Percentiles rank a stretch among this genome's conserved stretches.
Evolutionary conservation across 1,140 invertebrate species (phyloP).

Genomic region (Paramacrobiotus metropolitanus): DNA sequence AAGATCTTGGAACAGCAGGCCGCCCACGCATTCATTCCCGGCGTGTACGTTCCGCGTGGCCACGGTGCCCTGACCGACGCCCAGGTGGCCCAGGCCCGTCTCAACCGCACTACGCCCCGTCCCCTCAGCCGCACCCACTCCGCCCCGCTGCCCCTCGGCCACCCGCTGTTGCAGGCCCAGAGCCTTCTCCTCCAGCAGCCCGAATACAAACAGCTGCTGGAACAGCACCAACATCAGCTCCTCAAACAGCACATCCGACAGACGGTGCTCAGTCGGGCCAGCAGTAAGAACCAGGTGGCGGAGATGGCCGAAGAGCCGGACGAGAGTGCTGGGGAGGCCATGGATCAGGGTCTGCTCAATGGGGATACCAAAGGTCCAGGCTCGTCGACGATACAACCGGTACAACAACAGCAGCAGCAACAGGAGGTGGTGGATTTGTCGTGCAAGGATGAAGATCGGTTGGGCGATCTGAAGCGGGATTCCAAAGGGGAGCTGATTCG

Average conservation of each 20-base stretch:
- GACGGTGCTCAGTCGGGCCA: conserved; percentile 52
- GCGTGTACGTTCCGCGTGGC: conserved; percentile 7
- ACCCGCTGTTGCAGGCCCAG: conserved; percentile 50
- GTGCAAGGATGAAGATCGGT: conserved; percentile 15
- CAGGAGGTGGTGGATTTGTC: conserved; percentile 28
- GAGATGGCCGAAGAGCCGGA: conserved; percentile 28
- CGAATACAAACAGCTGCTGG: conserved; percentile 29
- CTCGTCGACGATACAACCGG: conserved; percentile 51
- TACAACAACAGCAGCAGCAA: conserved; percentile 29
- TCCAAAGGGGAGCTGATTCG: conserved; percentile 12
- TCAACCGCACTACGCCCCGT: conserved; percentile 42
- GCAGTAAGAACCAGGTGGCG: conserved; percentile 34
- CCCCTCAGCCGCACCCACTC: conserved; percentile 74
- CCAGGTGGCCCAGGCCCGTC: conserved; percentile 43
- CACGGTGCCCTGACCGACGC: conserved; percentile 30
- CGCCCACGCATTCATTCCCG: conserved; percentile 11
- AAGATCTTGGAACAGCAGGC: conserved; percentile 30
- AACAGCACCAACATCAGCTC: conserved; percentile 36
- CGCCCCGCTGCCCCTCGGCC: conserved; percentile 73
- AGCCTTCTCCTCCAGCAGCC: conserved; percentile 29
- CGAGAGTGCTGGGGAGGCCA: conserved; percentile 16
- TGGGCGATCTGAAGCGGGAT: conserved; percentile 12
- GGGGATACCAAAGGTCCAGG: conserved; percentile 30
- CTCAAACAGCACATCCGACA: conserved; percentile 65
- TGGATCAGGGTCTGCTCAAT: conserved; percentile 6